Evolutionary conservation across 2,888 invertebrate genomes (phyloP).

Genomic region (Hoplodrina ambigua): DNA sequence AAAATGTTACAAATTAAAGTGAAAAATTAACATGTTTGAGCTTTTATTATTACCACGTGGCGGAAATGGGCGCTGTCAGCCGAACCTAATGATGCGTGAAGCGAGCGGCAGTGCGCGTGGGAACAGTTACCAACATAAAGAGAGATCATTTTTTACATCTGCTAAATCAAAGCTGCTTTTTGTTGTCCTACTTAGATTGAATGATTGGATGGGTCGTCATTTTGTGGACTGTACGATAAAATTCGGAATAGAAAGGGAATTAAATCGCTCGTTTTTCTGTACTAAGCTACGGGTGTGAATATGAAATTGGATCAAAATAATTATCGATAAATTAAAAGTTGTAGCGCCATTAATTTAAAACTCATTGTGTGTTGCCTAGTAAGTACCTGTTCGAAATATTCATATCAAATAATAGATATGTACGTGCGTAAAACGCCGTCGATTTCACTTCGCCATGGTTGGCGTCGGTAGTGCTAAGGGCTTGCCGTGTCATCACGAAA

Average conservation of each 20-base stretch:
- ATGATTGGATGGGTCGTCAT: constrained; percentile 41
- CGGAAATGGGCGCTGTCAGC: constrained; percentile 85
- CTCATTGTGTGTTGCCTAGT: constrained; percentile 27
- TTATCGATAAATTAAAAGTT: constrained; percentile 6
- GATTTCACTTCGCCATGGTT: constrained; percentile 68
- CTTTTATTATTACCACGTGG: constrained; percentile 73
- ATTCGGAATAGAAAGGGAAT: constrained; percentile 24
- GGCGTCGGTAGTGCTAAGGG: constrained; percentile 60
- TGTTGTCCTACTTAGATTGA: constrained; percentile 50
- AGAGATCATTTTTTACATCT: constrained; percentile 59
- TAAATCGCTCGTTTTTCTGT: constrained; percentile 10
- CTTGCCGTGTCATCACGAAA: constrained; percentile 65
- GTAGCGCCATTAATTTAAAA: constrained; percentile 29
- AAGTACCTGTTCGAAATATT: constrained; percentile 52
- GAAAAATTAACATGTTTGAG: constrained; percentile 45
- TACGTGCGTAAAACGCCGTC: constrained; percentile 46
- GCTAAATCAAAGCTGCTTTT: constrained; percentile 47
- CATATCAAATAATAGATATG: constrained; percentile 55
- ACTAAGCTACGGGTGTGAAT: neutral
- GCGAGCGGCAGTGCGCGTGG: constrained; percentile 80
- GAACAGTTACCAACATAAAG: constrained; percentile 69
- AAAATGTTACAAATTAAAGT: constrained; percentile 27
- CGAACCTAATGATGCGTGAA: constrained; percentile 82
- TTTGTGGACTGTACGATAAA: constrained; percentile 31
- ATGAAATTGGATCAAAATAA: constrained; percentile 9